Evolutionary conservation across 2,113 vertebrate species (phyloP), one percentile per base, ranked within the genome.

Genomic region (Toxostoma redivivum): DNA sequence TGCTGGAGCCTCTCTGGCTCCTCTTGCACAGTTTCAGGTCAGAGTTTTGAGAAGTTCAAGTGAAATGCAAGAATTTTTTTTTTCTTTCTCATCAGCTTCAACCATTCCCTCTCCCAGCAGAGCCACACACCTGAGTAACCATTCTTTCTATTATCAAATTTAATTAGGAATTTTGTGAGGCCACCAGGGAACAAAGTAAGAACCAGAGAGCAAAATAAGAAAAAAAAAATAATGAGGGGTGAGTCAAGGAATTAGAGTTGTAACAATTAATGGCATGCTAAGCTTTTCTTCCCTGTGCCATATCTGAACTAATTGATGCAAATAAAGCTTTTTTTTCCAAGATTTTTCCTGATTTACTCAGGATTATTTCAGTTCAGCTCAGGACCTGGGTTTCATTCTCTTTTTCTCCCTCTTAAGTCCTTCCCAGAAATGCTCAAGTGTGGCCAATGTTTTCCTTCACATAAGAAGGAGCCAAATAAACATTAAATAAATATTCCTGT

Each of bases 161-260:
- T 95, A 97, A 97, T 97, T 93, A 95, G 95, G 61, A 50, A 91
- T 94, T 95, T 81, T 24, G 61, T 82, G 72, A 88, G 74, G 81
- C 71, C 94, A 94, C 10, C 50, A 17, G 1, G 44, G 69, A 16
- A 30, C 9, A 51, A 51, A 51, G 30, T 28, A 18, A 51, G 42
- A 93, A 27, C 19, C 37, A 92, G 42, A 50, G 78, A 54, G 62
- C 7, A 56, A 76, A 92, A 60, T 31, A 30, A 65, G 24, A 6
- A 60, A 33, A 38, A 38, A 11, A 9, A 22, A 3, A 6, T 5
- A 23, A 37, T 25, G 7, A 77, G 18, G 53, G 72, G 93, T 58
- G 83, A 90, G 44, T 94, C 17, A 16, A 77, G 37, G 65, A 97
- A 73, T 71, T 88, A 96, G 53, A 90, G 31, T 12, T 11, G 5